Evolutionary conservation across 1,140 invertebrate genomes (phyloP).

Genomic region (Augochlora pura): DNA sequence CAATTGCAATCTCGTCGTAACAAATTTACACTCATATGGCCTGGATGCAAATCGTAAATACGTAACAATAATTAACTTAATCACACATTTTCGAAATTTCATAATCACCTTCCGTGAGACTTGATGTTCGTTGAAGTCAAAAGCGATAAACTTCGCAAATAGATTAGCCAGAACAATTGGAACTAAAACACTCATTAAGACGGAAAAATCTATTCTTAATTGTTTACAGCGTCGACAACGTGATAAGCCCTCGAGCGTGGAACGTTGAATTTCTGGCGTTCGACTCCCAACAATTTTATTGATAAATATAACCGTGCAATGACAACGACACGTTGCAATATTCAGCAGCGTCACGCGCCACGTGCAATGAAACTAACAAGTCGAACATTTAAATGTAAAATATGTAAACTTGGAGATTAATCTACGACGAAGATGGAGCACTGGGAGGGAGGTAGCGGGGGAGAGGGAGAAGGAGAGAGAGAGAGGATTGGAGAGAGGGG

Average conservation of each 20-base stretch:
- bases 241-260: no score
- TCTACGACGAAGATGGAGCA: background rate
- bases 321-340: conserved; percentile 12
- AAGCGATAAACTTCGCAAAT: no score
- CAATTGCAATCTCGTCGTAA: background rate
- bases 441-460: background rate
- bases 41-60: no score
- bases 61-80: no score
- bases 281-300: background rate
- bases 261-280: background rate
- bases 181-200: no score
- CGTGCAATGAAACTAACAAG: background rate
- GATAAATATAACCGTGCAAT: background rate
- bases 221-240: no score
- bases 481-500: background rate
- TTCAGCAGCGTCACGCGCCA: background rate
- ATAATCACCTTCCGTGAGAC: no score
- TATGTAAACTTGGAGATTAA: conserved; percentile 4
- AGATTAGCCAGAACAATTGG: no score
- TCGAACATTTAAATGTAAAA: background rate
- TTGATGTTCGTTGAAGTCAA: no score
- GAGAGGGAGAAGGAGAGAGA: background rate
- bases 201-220: no score
- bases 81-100: no score
- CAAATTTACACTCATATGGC: background rate